Percentiles rank a stretch among this genome's conserved stretches.
These are phyloP conservation scores for Clinocottus analis DNA, from an alignment of 2,113 vertebrate species.

Conservation along the genomic window DNA sequence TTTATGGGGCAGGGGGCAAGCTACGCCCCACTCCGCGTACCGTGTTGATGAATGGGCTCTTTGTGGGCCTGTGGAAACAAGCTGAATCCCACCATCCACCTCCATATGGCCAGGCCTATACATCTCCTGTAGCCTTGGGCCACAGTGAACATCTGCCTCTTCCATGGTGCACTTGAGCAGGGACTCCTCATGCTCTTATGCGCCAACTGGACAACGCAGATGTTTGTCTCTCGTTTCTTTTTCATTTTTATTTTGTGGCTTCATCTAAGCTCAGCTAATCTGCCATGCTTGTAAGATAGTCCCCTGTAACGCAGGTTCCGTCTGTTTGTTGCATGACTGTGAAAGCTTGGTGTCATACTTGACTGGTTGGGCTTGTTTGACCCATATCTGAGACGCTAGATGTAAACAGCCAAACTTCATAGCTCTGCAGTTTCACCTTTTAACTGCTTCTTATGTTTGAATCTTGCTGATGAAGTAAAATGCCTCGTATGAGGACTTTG, in stretches of 20 bases:
- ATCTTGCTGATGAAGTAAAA: slow-evolving; percentile 72
- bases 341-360: slow-evolving; percentile 44
- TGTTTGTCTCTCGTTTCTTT: slow-evolving; percentile 52
- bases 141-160: slow-evolving; percentile 82
- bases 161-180: slow-evolving; percentile 63
- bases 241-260: slow-evolving; percentile 62
- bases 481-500: slow-evolving; percentile 43
- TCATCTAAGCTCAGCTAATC: slow-evolving; percentile 45
- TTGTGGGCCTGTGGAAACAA: slow-evolving; percentile 84
- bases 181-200: slow-evolving; percentile 43
- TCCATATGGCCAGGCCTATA: slow-evolving; percentile 83
- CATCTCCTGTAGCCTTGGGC: slow-evolving; percentile 78
- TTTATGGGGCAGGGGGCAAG: slow-evolving; percentile 77
- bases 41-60: slow-evolving; percentile 80
- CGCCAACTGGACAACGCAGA: slow-evolving; percentile 68
- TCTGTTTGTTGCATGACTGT: slow-evolving; percentile 25
- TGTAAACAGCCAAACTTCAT: slow-evolving; percentile 75
- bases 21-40: slow-evolving; percentile 70
- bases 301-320: background rate
- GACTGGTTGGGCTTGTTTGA: slow-evolving; percentile 71
- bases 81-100: slow-evolving; percentile 76
- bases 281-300: slow-evolving; percentile 26
- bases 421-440: slow-evolving; percentile 71
- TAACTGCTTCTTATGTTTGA: slow-evolving; percentile 46
- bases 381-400: slow-evolving; percentile 67